Conservation (phyloP, 2,888 invertebrate genomes). For the Thymelicus sylvestris region DNA sequence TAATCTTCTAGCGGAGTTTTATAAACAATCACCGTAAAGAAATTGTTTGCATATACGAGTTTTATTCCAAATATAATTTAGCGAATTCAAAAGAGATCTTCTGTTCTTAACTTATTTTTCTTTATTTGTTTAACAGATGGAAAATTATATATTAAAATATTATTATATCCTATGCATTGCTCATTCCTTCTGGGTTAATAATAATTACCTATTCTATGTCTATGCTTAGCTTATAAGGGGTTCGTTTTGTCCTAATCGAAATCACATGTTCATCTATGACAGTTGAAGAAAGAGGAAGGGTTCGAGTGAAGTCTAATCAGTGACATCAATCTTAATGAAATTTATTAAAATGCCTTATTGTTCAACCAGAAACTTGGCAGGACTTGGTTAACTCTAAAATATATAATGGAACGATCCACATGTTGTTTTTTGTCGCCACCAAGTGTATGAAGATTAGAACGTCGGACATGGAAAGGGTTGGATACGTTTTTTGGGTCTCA, state of each 20-base stretch:
- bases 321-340: conserved; percentile 81
- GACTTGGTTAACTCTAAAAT: conserved; percentile 69
- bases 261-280: conserved; percentile 39
- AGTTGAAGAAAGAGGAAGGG: conserved; percentile 54
- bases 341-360: conserved; percentile 80
- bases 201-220: conserved; percentile 6
- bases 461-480: conserved; percentile 78
- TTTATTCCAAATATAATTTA: conserved; percentile 66
- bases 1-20: conserved; percentile 68
- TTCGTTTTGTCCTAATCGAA: conserved; percentile 26
- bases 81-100: conserved; percentile 55
- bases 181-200: conserved; percentile 15
- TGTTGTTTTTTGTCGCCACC: conserved; percentile 72
- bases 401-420: conserved; percentile 71
- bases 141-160: conserved; percentile 21
- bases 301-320: conserved; percentile 68
- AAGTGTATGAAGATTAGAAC: conserved; percentile 68
- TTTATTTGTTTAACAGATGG: conserved; percentile 38
- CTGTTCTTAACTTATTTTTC: conserved; percentile 45
- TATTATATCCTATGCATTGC: conserved; percentile 11
- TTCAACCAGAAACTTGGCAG: conserved; percentile 76
- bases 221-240: conserved; percentile 9
- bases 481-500: conserved; percentile 60
- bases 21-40: conserved; percentile 73
- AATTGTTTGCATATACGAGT: conserved; percentile 62